These are phyloP conservation scores for Epinotia brunnichana DNA, from an alignment of 2,888 invertebrate genomes.

Conservation along the genomic window DNA sequence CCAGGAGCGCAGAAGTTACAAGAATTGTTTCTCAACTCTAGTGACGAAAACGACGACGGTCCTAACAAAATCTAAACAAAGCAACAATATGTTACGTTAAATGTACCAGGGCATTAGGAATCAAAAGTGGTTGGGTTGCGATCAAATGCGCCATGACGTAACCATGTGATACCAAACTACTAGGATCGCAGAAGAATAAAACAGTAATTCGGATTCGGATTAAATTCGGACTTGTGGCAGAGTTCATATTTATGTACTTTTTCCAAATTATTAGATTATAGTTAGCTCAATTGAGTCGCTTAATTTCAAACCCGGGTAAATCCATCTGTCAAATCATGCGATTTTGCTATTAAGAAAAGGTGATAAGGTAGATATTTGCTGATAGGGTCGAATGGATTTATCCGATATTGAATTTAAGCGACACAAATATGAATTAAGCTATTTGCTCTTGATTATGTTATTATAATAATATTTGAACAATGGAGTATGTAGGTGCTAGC, in stretches of 20 bases:
- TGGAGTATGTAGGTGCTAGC: not conserved
- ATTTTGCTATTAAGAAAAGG: no score
- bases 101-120: slow-evolving; percentile 32
- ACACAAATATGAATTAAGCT: not conserved
- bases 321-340: no score
- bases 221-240: not conserved
- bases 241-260: not conserved
- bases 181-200: slow-evolving; percentile 15
- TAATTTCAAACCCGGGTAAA: no score
- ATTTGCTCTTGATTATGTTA: not conserved
- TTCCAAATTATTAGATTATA: not conserved
- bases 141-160: slow-evolving; percentile 25
- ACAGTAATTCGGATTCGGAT: not conserved
- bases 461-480: not conserved
- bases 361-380: no score
- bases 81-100: slow-evolving; percentile 34
- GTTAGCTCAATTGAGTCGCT: not conserved
- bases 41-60: not conserved
- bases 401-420: no score
- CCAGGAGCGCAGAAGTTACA: not conserved
- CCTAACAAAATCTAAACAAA: not conserved
- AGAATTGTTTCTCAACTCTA: not conserved
- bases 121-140: slow-evolving; percentile 16
- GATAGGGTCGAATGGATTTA: no score
- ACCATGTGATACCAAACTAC: slow-evolving; percentile 38